These are phyloP conservation scores for Dasyurus viverrinus DNA, from an alignment of 2,113 vertebrate species.

Conservation along the genomic window DNA sequence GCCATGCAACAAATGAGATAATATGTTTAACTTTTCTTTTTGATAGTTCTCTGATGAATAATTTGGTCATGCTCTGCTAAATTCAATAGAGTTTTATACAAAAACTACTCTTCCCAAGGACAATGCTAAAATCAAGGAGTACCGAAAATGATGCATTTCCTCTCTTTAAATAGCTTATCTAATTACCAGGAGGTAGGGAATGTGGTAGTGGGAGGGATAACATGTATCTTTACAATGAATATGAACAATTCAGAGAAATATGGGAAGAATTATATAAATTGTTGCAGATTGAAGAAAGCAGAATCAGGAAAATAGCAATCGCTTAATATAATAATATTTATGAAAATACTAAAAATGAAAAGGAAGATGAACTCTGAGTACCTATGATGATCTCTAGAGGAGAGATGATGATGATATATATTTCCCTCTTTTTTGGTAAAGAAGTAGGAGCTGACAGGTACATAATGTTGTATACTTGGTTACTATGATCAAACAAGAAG, in stretches of 20 bases:
- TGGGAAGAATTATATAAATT: neutral
- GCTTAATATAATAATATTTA: neutral
- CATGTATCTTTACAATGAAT: neutral
- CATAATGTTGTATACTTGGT: neutral
- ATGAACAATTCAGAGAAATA: neutral
- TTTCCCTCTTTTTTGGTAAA: neutral
- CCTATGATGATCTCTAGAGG: neutral
- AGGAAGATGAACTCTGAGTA: neutral
- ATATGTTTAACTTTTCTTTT: slow-evolving; percentile 37
- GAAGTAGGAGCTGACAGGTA: neutral
- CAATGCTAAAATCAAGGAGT: neutral
- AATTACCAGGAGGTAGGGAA: neutral
- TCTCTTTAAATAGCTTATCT: neutral
- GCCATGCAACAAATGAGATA: slow-evolving; percentile 34
- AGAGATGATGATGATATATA: neutral
- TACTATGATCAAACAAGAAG: neutral
- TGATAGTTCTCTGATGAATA: neutral
- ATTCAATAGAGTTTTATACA: neutral
- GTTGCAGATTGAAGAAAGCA: neutral
- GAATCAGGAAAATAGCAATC: neutral
- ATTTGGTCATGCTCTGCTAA: neutral
- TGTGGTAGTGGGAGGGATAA: neutral
- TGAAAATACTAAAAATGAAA: neutral
- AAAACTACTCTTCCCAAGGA: neutral
- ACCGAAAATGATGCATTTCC: neutral